Evolutionary conservation across 2,797 vertebrate genomes (phyloP).

Genomic region (Coendou prehensilis): DNA sequence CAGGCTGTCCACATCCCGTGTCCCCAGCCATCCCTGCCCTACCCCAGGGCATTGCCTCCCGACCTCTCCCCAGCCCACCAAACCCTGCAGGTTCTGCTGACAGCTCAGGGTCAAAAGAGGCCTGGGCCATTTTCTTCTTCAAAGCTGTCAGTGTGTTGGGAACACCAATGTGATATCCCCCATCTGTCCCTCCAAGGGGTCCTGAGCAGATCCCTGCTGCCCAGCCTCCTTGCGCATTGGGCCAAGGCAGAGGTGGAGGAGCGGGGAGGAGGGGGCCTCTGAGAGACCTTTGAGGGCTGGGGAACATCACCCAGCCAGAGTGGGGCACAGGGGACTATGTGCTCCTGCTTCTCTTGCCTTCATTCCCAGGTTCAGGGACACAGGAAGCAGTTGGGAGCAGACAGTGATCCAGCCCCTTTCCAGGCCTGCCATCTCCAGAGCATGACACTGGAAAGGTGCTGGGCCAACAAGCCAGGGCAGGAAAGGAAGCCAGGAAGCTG

Average conservation of each 20-base stretch:
- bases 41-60: background rate
- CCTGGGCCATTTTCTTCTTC: background rate
- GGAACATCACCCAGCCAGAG: background rate
- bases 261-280: too few species aligned
- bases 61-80: background rate
- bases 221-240: background rate
- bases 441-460: background rate
- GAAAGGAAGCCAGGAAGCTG: background rate
- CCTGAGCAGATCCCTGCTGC: background rate
- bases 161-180: background rate
- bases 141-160: background rate
- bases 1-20: background rate
- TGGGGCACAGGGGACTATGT: fast-evolving
- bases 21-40: background rate
- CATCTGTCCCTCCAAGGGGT: background rate
- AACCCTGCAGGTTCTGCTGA: background rate
- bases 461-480: background rate
- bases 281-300: background rate
- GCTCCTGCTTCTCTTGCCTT: background rate
- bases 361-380: background rate
- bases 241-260: background rate
- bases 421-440: background rate
- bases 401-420: background rate
- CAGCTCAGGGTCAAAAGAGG: background rate
- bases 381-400: background rate